Percentiles rank a stretch among this genome's conserved stretches.
phyloP scores from a whole-genome alignment of 1,140 invertebrate species.

The fruit fly (Drosophila melanogaster) region DNA sequence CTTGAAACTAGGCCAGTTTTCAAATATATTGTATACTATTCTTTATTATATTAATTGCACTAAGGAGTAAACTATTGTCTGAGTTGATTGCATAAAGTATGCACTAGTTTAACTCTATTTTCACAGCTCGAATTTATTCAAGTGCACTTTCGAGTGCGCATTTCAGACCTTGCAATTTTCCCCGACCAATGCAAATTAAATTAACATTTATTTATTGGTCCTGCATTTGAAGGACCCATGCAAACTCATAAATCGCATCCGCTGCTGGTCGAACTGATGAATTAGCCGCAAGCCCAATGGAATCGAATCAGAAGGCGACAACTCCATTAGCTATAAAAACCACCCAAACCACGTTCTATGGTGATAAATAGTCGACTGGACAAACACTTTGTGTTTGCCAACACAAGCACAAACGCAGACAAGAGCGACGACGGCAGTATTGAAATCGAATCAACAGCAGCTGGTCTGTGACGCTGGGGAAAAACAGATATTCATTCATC shows the following conservation, averaged over 20 bases:
- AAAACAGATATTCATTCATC: slow-evolving; percentile 10
- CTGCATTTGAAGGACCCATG: slow-evolving; percentile 14
- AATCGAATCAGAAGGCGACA: slow-evolving; percentile 32
- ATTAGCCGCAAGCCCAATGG: slow-evolving; percentile 17
- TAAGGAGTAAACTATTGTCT: no score
- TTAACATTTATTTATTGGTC: slow-evolving; percentile 61
- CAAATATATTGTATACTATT: no score
- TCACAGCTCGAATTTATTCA: neutral
- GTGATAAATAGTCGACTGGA: slow-evolving; percentile 32
- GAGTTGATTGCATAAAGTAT: no score
- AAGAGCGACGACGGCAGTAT: slow-evolving; percentile 1
- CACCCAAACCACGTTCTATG: neutral
- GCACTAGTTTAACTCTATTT: no score
- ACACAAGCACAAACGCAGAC: neutral
- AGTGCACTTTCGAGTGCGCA: slow-evolving; percentile 4
- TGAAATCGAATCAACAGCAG: slow-evolving; percentile 43
- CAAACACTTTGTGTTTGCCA: no score
- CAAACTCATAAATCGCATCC: slow-evolving; percentile 53
- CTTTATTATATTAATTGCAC: no score
- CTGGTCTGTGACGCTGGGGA: slow-evolving; percentile 34
- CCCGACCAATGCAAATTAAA: slow-evolving; percentile 56
- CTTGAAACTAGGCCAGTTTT: neutral
- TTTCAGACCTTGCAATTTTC: slow-evolving; percentile 26
- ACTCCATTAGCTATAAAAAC: slow-evolving; percentile 34
- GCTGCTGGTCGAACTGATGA: slow-evolving; percentile 24